Evolutionary conservation across 2,113 vertebrate species (phyloP), one percentile per base, ranked within the genome.

Genomic region (Shinisaurus crocodilurus): DNA sequence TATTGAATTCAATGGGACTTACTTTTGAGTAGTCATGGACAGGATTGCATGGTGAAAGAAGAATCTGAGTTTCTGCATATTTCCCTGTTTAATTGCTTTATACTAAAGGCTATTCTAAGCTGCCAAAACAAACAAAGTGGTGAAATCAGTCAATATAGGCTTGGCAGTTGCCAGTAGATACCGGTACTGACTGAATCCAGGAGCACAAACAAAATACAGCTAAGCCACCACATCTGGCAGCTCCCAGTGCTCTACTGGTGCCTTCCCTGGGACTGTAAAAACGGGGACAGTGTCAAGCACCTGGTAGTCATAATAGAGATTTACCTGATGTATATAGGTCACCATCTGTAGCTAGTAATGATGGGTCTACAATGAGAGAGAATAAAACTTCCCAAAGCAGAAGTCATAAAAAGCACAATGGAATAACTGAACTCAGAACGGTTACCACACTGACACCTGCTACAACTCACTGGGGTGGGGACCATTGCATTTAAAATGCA

Each of bases 91-190:
- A 15, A 63, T 25, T 45, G 25, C 27, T 54, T 54, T 60, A 60
- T 43, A 63, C n/a, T 77, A 48, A 48, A 84, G 70, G 40, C 40
- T 89, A 77, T 67, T 85, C 74, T 69, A 85, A 79, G 15, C 25
- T 50, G 43, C 34, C 25, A 67, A 69, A 82, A 72, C 7, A 82
- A 85, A 79, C 34, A 50, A 54, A 63, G 82, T 27, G 16, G 65
- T 65, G 23, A 75, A 76, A 89, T 65, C 43, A 48, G 37, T 89
- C 72, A 85, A 50, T 43, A 67, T 37, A 77, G 54, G 45, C 43
- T 77, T 76, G 87, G 57, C 80, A 83, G 70, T 83, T 89, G 67
- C 50, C 67, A 74, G 70, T 48, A 43, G 6, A 84, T n/a, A n/a
- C n/a, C n/a, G n/a, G n/a, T 74, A 23, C 18, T 83, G 69, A 74